Evolutionary conservation across 1,140 invertebrate genomes (phyloP), one percentile per base, ranked within the genome.

Genomic region (Bombus sibiricus): DNA sequence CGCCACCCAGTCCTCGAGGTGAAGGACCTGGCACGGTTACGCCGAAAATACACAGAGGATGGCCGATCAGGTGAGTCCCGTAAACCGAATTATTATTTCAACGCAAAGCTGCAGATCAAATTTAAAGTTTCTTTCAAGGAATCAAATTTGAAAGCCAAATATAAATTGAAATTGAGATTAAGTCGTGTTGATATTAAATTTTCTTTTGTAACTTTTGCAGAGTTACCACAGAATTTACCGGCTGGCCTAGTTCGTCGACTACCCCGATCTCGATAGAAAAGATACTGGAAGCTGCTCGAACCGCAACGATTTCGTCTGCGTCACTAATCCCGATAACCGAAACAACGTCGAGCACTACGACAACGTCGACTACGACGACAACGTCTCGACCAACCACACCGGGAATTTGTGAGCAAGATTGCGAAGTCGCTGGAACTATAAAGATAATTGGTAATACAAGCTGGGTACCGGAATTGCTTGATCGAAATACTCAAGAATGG

Each of bases 401-500:
- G n/a, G 97, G 97, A 37, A 94, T 97, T 57, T 98, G 98, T 91
- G 96, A 96, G 18, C 95, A 96, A 13, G 97, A 98, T 81, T 98
- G 98, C 93, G 97, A 98, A 92, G 96, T 98, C 77, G 97, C 97
- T 78, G 98, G 97, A 66, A 98, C 98, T 1, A 97, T 98, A 74
- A 97, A 97, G 94, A 96, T 98, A 86, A 96, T 98, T 78, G 97
- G 97, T 88, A 96, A 98, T 34, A 97, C 97, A 2, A 96, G 96
- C 91, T 98, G 98, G 98, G 96, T 97, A 43, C 98, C 98, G 0
- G 98, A 98, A 95, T 95, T 98, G 66, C 95, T 98, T 32, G 97
- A 98, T 94, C 96, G 98, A 85, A 98, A 98, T 93, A 98, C 98
- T 0, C 95, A 97, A 86, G 98, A 98, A 93, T 98, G 97, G 97